Conservation (phyloP, 2,797 vertebrate species). For the Premnoplex brunnescens region DNA sequence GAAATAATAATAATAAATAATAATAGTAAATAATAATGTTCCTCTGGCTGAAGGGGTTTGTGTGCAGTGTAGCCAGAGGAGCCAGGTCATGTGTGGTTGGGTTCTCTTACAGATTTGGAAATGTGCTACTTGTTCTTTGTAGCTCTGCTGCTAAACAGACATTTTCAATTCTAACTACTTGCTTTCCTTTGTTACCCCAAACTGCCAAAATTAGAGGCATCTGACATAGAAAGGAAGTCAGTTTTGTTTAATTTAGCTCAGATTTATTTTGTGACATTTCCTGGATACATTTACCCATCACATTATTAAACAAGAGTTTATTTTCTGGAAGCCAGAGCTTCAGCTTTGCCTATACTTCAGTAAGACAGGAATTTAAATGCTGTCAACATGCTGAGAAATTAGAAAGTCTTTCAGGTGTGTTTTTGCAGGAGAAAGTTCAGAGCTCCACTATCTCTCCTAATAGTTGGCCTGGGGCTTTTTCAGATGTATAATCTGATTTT, state of each 20-base stretch:
- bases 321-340: slow-evolving; percentile 58
- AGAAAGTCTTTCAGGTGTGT: slow-evolving; percentile 38
- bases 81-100: neutral
- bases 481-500: slow-evolving; percentile 24
- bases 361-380: slow-evolving; percentile 28
- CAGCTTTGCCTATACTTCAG: slow-evolving; percentile 26
- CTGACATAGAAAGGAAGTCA: slow-evolving; percentile 38
- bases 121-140: neutral
- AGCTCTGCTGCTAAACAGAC: slow-evolving; percentile 11
- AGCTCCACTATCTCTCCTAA: slow-evolving; percentile 44
- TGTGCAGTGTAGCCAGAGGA: neutral
- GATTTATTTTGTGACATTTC: slow-evolving; percentile 54
- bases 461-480: slow-evolving; percentile 43
- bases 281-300: slow-evolving; percentile 37
- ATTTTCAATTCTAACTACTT: neutral
- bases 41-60: neutral
- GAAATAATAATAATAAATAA: neutral
- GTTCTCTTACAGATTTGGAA: neutral
- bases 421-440: slow-evolving; percentile 62
- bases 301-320: slow-evolving; percentile 47
- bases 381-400: slow-evolving; percentile 28
- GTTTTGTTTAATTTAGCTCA: slow-evolving; percentile 46
- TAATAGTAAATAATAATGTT: neutral
- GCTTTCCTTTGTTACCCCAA: neutral
- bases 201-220: slow-evolving; percentile 28